Base-by-base conservation (phyloP, 2,888 invertebrate genomes). In the Scaptomyza caliginosa region DNA sequence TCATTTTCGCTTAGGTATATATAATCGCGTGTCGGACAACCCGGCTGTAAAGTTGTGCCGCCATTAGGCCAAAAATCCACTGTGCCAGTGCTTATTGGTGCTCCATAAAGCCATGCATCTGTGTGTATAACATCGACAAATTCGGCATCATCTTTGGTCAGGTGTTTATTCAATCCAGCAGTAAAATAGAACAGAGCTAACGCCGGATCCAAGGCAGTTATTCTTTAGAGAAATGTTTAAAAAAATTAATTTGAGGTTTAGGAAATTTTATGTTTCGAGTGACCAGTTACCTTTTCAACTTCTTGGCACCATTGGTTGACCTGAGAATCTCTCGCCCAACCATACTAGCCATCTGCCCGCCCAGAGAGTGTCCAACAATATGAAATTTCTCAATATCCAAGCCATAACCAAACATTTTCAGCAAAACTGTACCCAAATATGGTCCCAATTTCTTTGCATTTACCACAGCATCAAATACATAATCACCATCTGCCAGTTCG, bases 81-180 rank as follows among this genome's bases (percentile, higher is more conserved):
- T 0, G 93, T 93, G 1, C 93, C 94, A 0, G 93, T 93, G n/a
- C 91, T 88, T 0, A 93, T 92, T 0, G 93, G 93, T 0, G 93
- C 93, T 0, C 94, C 94, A 62, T 93, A 94, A 0, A 92, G 91
- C 24, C 94, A 93, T 0, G 93, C 93, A 74, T 95, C 94, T 0
- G 95, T 94, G 82, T 95, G 95, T 58, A 95, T 94, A 4, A 95
- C 93, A 88, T 95, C 94, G 1, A 94, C 94, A 40, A 93, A 93
- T 42, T 93, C 92, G 0, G 94, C 94, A 82, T 94, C 94, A 2
- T 90, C 90, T 2, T 92, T 91, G 30, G 77, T 91, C 10, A 94
- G 87, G 72, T 93, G 93, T 3, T 59, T 17, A 2, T 70, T 51
- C 4, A 86, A 21, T 3, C 73, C 69, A 17, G 74, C 60, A 4